Conservation (phyloP, 35 echinoderm and acorn worm species). For the Heliocidaris erythrogramma region DNA sequence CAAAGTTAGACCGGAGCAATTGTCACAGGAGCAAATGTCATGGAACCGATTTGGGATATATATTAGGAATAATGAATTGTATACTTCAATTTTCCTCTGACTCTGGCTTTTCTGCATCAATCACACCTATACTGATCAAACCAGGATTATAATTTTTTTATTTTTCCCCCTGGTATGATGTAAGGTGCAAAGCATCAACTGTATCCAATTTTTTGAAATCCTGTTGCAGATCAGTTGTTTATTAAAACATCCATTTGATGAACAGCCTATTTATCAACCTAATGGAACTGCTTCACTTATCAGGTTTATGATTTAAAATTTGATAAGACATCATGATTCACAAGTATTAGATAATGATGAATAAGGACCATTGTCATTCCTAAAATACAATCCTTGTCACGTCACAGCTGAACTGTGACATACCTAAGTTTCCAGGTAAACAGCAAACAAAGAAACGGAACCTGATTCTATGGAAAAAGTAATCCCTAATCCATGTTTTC, state of each 20-base stretch:
- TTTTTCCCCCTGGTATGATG: not conserved
- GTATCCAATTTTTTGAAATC: not conserved
- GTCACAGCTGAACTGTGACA: not conserved
- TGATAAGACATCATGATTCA: not conserved
- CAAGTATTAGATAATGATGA: not conserved
- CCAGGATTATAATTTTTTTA: not conserved
- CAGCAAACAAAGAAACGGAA: not conserved
- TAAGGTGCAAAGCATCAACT: not conserved
- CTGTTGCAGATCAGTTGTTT: not conserved
- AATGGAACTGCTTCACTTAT: not conserved
- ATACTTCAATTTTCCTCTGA: no score
- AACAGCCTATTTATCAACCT: not conserved
- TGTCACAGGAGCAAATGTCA: no score
- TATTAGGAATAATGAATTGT: no score
- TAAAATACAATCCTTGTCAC: not conserved
- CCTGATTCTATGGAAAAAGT: not conserved
- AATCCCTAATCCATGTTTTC: conserved; percentile 1
- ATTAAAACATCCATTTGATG: not conserved
- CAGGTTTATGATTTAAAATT: not conserved
- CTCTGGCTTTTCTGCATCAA: not conserved
- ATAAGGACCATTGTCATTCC: not conserved
- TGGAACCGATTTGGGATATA: no score
- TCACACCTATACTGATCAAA: not conserved
- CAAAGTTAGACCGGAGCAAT: no score
- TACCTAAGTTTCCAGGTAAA: not conserved